Evolutionary conservation across 2,888 invertebrate species (phyloP).

Genomic region (Philereme transversata): DNA sequence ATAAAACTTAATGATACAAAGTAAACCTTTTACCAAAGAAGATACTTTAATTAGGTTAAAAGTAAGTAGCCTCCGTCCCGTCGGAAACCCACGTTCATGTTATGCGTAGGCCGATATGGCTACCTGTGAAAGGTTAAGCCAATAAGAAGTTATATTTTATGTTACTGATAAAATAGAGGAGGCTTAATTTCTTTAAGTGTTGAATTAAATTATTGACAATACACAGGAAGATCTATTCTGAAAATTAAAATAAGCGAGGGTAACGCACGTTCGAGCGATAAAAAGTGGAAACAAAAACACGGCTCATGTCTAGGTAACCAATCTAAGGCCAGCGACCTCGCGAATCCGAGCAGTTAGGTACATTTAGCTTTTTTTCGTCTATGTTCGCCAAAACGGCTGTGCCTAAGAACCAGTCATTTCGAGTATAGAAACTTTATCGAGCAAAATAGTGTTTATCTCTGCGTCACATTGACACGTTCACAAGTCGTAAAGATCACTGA

Average conservation of each 20-base stretch:
- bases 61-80: constrained; percentile 14
- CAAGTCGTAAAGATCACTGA: constrained; percentile 2
- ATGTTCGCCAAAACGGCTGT: constrained; percentile 43
- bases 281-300: constrained; percentile 70
- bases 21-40: constrained; percentile 11
- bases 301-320: constrained; percentile 63
- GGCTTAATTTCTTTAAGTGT: background rate
- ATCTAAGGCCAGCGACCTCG: constrained; percentile 72
- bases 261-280: constrained; percentile 72
- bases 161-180: constrained; percentile 15
- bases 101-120: constrained; percentile 22
- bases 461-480: background rate
- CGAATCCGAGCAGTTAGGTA: constrained; percentile 54
- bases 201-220: background rate
- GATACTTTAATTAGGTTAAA: constrained; percentile 31
- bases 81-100: constrained; percentile 12
- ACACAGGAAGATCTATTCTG: constrained; percentile 18
- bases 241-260: constrained; percentile 50
- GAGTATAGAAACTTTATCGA: constrained; percentile 10
- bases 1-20: background rate
- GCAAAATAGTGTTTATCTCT: background rate
- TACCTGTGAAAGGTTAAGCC: constrained; percentile 29
- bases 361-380: constrained; percentile 53
- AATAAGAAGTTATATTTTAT: constrained; percentile 27
- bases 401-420: constrained; percentile 37